Evolutionary conservation across 2,888 invertebrate species (phyloP).

Genomic region (Habrosyne pyritoides): DNA sequence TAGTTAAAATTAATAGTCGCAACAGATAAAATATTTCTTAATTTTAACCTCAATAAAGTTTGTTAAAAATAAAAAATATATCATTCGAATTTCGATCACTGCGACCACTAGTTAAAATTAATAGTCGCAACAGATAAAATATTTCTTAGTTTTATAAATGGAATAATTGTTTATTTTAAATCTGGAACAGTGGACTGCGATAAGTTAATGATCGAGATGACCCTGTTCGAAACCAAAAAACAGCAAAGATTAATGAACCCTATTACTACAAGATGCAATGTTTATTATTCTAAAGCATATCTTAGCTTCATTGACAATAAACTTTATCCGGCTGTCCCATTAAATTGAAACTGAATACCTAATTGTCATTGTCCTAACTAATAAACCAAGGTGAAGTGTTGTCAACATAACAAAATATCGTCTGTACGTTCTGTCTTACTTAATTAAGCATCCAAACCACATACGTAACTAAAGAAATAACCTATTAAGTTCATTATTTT

Average conservation of each 20-base stretch:
- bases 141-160: neutral
- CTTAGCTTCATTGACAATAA: neutral
- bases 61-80: no score
- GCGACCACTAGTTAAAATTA: no score
- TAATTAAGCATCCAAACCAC: no score
- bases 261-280: neutral
- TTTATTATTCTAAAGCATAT: neutral
- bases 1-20: no score
- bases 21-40: no score
- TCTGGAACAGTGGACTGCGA: neutral
- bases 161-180: neutral
- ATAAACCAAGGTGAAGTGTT: neutral
- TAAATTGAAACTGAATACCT: neutral
- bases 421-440: neutral
- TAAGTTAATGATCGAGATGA: neutral
- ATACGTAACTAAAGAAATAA: no score
- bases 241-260: neutral
- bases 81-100: no score
- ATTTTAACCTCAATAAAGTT: no score
- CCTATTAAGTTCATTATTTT: no score
- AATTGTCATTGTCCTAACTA: neutral
- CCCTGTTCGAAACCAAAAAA: neutral
- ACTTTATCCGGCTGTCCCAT: neutral
- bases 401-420: neutral
- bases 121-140: no score